These are phyloP conservation scores for Eulemur rufifrons DNA, from an alignment of 2,113 vertebrate species.

Conservation along the genomic window DNA sequence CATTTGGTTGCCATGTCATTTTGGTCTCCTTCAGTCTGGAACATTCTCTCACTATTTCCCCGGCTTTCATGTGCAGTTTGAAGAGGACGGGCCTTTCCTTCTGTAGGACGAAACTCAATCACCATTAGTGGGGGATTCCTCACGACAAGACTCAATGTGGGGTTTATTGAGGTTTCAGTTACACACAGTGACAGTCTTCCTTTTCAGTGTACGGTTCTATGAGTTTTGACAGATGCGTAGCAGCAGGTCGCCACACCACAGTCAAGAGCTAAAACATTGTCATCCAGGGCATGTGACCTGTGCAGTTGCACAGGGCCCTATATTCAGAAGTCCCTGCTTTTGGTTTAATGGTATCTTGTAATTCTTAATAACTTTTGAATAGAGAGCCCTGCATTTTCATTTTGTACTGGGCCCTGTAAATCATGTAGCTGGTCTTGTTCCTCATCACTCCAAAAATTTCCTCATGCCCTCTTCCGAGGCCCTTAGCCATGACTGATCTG, in stretches of 20 bases:
- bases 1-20: background rate
- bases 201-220: background rate
- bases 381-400: background rate
- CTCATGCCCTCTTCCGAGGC: background rate
- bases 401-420: background rate
- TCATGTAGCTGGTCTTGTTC: background rate
- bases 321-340: background rate
- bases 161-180: background rate
- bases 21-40: background rate
- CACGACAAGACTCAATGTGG: background rate
- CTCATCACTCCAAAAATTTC: background rate
- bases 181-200: background rate
- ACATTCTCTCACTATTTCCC: background rate
- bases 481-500: background rate
- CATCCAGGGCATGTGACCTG: background rate
- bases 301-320: background rate
- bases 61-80: background rate
- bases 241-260: background rate
- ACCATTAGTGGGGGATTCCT: background rate
- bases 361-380: background rate
- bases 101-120: background rate
- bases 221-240: background rate
- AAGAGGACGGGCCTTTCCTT: background rate
- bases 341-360: background rate
- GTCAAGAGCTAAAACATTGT: background rate